Conservation (phyloP, 2,888 invertebrate genomes). For the Stenchaetothrips biformis region DNA sequence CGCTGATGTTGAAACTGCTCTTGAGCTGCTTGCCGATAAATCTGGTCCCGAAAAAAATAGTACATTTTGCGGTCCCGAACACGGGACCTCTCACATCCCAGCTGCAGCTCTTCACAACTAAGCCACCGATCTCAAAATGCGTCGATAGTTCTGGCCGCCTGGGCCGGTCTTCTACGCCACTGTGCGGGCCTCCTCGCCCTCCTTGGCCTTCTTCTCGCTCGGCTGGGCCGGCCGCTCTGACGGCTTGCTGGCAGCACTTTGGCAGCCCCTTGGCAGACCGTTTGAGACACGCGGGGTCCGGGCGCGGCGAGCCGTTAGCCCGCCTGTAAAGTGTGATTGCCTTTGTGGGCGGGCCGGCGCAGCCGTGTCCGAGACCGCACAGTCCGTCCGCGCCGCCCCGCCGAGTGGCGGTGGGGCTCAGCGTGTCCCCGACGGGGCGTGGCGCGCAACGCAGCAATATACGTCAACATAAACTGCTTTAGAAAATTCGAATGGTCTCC, state of each 20-base stretch:
- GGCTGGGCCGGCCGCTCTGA: not conserved
- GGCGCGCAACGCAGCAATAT: not conserved
- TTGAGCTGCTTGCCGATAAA: too few species aligned
- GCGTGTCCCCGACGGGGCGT: not conserved
- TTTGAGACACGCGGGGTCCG: not conserved
- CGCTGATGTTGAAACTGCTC: too few species aligned
- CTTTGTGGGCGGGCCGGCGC: not conserved
- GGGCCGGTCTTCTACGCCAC: too few species aligned
- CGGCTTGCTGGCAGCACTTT: not conserved
- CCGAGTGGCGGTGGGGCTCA: not conserved
- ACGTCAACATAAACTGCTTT: not conserved
- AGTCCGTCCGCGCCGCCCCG: not conserved
- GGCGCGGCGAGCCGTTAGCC: not conserved
- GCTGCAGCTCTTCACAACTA: too few species aligned
- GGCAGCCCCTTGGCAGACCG: not conserved
- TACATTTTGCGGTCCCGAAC: too few species aligned
- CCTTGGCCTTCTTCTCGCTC: not conserved
- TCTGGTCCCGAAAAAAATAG: too few species aligned
- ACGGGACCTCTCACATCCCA: too few species aligned
- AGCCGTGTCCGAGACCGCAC: not conserved
- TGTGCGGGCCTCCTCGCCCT: too few species aligned
- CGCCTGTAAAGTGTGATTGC: not conserved
- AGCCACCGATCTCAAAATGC: too few species aligned
- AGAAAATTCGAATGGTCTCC: constrained; percentile 1
- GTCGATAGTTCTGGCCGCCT: too few species aligned